Base-by-base conservation (phyloP, 2,888 invertebrate species). In the Oligia latruncula region DNA sequence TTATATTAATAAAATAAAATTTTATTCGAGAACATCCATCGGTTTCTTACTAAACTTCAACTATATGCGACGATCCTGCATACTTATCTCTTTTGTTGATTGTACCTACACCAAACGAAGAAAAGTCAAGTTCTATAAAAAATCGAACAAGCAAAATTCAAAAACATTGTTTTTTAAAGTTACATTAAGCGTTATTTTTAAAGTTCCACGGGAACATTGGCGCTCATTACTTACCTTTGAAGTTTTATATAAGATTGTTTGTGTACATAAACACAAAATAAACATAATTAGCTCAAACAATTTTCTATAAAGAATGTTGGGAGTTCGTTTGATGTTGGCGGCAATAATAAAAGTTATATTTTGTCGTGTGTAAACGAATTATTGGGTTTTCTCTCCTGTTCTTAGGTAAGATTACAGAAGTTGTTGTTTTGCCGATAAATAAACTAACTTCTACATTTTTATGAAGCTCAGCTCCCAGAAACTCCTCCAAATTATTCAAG, bases 201-300 rank as follows among this genome's bases (percentile, higher is more conserved):
- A 46, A 55, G 4, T 49, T 64, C 13, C 29, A 52, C 17, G 15
- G 35, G 15, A 68, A 60, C 35, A 55, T 86, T 74, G 6, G 40
- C 23, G 20, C 9, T 73, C 35, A 17, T 76, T 67, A 64, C 58
- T 76, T 55, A 17, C 65, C 74, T 85, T 85, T 85, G 78, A 85
- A 78, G 76, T 66, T 29, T 52, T n/a, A 40, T n/a, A 43, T 62
- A 83, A 82, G 1, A 78, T 65, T 68, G 60, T 81, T 80, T 74
- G 66, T 74, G 66, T 17, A 46, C 46, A 4, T 9, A 40, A 3
- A 29, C 13, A 71, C 49, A 55, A 85, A 79, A 66, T 79, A 81
- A 87, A 77, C 58, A 78, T 72, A 64, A 85, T 85, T 77, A 60
- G 11, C 40, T 67, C 58, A 67, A 87, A 77, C 46, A 77, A 20